Evolutionary conservation across 2,113 vertebrate genomes (phyloP).

Genomic region (Tenrec ecaudatus): DNA sequence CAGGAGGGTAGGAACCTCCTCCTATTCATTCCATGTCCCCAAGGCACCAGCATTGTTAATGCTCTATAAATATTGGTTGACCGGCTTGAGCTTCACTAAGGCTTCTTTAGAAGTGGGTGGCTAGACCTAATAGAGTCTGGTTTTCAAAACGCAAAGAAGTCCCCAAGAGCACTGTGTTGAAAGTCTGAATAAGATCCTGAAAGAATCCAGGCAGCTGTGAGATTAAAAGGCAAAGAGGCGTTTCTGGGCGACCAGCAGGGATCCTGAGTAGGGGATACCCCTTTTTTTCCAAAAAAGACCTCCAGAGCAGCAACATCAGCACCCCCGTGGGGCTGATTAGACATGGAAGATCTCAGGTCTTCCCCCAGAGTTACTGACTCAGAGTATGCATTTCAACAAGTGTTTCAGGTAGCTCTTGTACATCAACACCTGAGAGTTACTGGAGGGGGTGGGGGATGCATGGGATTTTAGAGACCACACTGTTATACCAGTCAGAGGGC

Average conservation of each 20-base stretch:
- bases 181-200: not conserved
- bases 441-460: too few relatives aligned
- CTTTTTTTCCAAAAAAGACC: not conserved
- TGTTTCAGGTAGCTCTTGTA: not conserved
- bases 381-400: not conserved
- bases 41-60: not conserved
- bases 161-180: not conserved
- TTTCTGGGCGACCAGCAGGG: not conserved
- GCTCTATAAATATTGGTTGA: conserved; percentile 6
- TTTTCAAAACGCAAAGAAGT: not conserved
- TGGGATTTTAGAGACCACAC: not conserved
- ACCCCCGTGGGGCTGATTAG: not conserved
- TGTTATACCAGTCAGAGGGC: not conserved
- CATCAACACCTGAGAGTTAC: not conserved
- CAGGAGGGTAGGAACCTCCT: not conserved
- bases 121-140: not conserved
- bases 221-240: not conserved
- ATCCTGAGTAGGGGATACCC: not conserved
- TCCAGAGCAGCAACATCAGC: not conserved
- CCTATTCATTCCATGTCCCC: not conserved
- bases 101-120: conserved; percentile 21
- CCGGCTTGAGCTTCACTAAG: not conserved
- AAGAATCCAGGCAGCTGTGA: not conserved
- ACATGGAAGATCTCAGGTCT: not conserved
- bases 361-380: not conserved